These are phyloP conservation scores for Sebastolobus alascanus DNA, from an alignment of 2,797 vertebrate species.

Conservation along the genomic window DNA sequence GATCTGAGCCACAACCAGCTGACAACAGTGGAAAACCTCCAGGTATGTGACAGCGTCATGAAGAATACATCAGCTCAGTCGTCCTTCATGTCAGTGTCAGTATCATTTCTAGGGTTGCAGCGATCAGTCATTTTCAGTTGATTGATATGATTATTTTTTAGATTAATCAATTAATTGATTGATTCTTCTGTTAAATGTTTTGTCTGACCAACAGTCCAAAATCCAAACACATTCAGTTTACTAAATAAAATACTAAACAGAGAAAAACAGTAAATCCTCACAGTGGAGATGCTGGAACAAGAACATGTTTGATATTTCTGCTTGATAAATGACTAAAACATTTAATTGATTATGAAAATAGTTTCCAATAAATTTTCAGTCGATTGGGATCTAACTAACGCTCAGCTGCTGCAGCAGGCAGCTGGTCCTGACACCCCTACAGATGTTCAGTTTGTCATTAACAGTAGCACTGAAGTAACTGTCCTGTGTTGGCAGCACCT, in stretches of 20 bases:
- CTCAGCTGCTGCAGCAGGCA: background rate
- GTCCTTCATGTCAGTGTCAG: background rate
- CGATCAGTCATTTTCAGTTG: background rate
- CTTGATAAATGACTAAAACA: background rate
- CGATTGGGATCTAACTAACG: background rate
- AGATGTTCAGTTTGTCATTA: background rate
- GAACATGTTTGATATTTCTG: background rate
- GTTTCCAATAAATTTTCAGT: background rate
- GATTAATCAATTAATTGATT: too few relatives aligned
- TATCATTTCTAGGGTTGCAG: background rate
- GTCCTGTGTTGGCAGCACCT: slow-evolving; percentile 87
- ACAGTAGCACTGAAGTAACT: background rate
- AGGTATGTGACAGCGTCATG: slow-evolving; percentile 80
- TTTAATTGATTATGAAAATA: too few relatives aligned
- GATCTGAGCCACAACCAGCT: slow-evolving; percentile 96
- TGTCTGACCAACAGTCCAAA: background rate
- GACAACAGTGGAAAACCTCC: slow-evolving; percentile 92
- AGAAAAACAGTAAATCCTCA: background rate
- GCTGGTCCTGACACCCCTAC: background rate
- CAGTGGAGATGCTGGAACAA: background rate
- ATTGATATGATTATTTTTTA: background rate
- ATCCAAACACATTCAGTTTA: background rate
- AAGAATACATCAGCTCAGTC: background rate
- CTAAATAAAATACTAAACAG: background rate
- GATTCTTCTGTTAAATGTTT: background rate